A percentile compares a stretch with the other conserved stretches of the same genome.
Conservation (phyloP, 2,113 vertebrate genomes). For the Gasterosteus aculeatus region DNA sequence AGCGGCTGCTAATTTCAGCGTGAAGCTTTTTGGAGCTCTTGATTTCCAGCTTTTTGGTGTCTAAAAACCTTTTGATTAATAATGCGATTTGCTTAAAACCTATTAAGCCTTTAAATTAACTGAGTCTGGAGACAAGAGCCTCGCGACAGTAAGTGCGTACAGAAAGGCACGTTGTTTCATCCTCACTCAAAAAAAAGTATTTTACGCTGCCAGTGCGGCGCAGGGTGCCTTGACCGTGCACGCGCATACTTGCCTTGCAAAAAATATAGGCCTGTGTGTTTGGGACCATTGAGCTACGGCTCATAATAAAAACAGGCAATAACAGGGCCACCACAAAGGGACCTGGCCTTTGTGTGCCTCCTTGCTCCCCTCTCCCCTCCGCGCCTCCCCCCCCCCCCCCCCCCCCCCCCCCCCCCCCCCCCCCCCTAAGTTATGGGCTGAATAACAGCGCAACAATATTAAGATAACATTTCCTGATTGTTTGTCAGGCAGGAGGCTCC, state of each 20-base stretch:
- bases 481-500: conserved; percentile 83
- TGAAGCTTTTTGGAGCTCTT: conserved; percentile 48
- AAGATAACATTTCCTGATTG: conserved; percentile 90
- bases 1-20: conserved; percentile 50
- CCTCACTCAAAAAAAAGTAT: conserved; percentile 7
- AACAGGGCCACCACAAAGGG: conserved; percentile 91
- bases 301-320: conserved; percentile 95
- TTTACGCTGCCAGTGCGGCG: not conserved
- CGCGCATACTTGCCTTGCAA: conserved; percentile 1
- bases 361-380: conserved; percentile 36
- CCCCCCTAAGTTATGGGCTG: conserved; percentile 87
- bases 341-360: conserved; percentile 83
- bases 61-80: conserved; percentile 60
- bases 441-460: conserved; percentile 91
- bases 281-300: conserved; percentile 84
- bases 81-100: conserved; percentile 39
- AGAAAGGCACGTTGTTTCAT: conserved; percentile 32
- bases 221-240: not conserved
- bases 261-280: conserved; percentile 45
- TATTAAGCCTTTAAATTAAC: conserved; percentile 70
- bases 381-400: conserved; percentile 28
- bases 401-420: conserved; percentile 77
- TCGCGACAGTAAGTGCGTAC: conserved; percentile 9
- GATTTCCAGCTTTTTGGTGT: conserved; percentile 55
- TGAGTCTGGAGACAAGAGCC: conserved; percentile 39